phyloP scores from a whole-genome alignment of 2,888 invertebrate genomes.

The Scelioninae gen. 1 region DNA sequence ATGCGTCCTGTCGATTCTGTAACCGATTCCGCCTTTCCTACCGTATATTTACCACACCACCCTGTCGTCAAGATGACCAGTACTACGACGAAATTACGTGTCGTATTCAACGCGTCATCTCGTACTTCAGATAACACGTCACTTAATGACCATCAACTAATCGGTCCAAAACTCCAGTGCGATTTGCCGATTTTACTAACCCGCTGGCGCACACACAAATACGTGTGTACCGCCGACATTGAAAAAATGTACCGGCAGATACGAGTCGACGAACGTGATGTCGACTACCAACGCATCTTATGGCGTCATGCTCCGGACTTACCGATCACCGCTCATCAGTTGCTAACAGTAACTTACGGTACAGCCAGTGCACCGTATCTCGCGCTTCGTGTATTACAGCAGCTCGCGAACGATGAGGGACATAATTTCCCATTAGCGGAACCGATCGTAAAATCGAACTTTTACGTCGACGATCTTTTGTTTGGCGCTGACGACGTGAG shows the following conservation, averaged over 20 bases:
- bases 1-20: background rate
- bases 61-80: background rate
- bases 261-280: background rate
- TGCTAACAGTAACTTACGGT: too few relatives aligned
- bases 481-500: conserved; percentile 5
- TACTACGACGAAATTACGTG: background rate
- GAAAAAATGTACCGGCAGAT: conserved; percentile 10
- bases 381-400: too few relatives aligned
- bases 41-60: background rate
- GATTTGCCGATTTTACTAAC: background rate
- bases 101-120: conserved; percentile 1
- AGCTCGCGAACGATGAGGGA: too few relatives aligned
- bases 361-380: too few relatives aligned
- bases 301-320: background rate
- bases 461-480: conserved; percentile 8
- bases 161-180: background rate
- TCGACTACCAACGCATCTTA: background rate
- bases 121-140: background rate
- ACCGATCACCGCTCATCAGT: too few relatives aligned
- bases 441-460: too few relatives aligned
- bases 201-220: background rate
- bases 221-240: background rate
- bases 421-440: too few relatives aligned
- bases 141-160: background rate
- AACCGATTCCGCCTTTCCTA: background rate